Evolutionary conservation across 2,113 vertebrate species (phyloP).

Genomic region (Peromyscus maniculatus): DNA sequence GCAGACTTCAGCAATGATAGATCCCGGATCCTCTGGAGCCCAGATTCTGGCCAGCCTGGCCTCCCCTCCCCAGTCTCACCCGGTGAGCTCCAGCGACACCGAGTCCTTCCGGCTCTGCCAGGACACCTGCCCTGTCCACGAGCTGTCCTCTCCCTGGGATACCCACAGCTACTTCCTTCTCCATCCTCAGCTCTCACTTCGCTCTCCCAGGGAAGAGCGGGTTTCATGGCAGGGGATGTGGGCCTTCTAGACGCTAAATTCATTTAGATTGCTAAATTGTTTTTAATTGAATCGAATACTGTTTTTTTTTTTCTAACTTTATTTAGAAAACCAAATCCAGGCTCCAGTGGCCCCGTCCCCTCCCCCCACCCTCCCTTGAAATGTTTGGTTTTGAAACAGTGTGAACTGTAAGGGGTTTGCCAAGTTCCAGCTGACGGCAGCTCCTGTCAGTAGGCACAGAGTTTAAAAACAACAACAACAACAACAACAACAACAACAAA

Average conservation of each 20-base stretch:
- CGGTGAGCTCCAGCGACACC: neutral
- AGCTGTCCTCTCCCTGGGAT: neutral
- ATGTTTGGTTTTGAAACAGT: neutral
- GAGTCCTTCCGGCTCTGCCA: neutral
- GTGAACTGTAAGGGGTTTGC: neutral
- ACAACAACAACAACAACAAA: conserved; percentile 80
- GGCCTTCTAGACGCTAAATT: neutral
- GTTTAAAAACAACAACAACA: conserved; percentile 89
- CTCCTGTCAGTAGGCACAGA: conserved; percentile 93
- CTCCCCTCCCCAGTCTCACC: neutral
- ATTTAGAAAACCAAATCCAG: neutral
- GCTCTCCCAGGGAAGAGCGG: neutral
- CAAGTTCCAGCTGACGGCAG: conserved; percentile 90
- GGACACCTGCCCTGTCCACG: neutral
- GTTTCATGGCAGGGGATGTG: neutral
- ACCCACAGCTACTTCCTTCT: neutral
- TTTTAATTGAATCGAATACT: neutral
- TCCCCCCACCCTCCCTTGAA: neutral
- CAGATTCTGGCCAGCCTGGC: neutral
- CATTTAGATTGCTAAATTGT: neutral
- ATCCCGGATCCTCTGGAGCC: neutral
- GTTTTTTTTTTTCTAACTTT: neutral
- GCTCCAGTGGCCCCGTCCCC: neutral
- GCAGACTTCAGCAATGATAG: too few relatives aligned
- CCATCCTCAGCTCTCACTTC: neutral